phyloP scores from a whole-genome alignment of 92 coral and sea anemone species.

The Hydrozoanthus gracilis region DNA sequence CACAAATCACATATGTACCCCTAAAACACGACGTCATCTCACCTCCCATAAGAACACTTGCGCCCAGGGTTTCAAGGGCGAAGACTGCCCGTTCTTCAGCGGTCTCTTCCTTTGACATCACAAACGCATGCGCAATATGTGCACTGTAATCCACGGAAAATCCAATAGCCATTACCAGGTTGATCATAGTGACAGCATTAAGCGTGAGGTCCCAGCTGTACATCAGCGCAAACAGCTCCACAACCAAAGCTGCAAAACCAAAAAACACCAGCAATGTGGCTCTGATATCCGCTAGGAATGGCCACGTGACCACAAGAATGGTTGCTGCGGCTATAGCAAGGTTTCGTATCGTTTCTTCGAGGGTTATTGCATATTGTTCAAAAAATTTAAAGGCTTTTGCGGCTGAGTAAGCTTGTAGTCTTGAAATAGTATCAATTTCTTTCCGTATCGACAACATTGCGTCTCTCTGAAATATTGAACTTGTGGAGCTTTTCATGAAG shows the following conservation, averaged over 20 bases:
- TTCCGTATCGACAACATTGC: conserved; percentile 76
- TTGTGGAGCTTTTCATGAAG: conserved; percentile 58
- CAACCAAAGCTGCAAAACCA: conserved; percentile 64
- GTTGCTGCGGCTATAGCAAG: conserved; percentile 67
- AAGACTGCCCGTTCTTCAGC: conserved; percentile 65
- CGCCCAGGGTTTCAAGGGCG: conserved; percentile 73
- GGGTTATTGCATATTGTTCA: conserved; percentile 70
- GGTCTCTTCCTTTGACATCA: conserved; percentile 57
- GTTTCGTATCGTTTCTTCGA: conserved; percentile 65
- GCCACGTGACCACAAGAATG: conserved; percentile 63
- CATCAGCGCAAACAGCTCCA: conserved; percentile 78
- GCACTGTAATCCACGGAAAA: conserved; percentile 81
- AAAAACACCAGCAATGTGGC: conserved; percentile 57
- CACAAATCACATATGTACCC: background rate
- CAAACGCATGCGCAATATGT: conserved; percentile 80
- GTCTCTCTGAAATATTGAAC: conserved; percentile 61
- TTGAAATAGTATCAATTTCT: conserved; percentile 57
- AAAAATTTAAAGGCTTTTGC: conserved; percentile 62
- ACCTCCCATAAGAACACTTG: conserved; percentile 86
- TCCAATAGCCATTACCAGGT: conserved; percentile 76
- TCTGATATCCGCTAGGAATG: conserved; percentile 60
- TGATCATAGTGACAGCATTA: conserved; percentile 68
- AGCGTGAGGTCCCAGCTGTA: conserved; percentile 71
- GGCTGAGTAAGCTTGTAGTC: conserved; percentile 56
- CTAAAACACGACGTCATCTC: background rate